Conservation (phyloP, 1,140 invertebrate genomes). For the Pseudobourletiella spinata region DNA sequence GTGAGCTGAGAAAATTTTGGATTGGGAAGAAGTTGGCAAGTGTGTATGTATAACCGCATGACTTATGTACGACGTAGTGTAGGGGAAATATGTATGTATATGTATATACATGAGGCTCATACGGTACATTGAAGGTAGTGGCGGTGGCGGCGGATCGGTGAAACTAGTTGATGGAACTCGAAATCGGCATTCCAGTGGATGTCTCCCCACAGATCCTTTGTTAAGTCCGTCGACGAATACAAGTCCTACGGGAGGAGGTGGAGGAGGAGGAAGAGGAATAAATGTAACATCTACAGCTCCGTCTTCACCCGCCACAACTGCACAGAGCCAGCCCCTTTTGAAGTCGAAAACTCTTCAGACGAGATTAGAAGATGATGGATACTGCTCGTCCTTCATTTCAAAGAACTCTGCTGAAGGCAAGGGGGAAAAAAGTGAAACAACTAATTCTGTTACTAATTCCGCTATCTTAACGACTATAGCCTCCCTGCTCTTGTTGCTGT, state of each 20-base stretch:
- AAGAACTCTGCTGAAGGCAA: conserved; percentile 32
- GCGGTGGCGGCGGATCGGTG: not conserved
- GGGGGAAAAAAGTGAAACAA: too few species aligned
- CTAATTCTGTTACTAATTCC: too few species aligned
- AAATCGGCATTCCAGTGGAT: conserved; percentile 20
- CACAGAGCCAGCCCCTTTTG: not conserved
- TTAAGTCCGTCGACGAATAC: conserved; percentile 5
- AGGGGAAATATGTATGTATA: too few species aligned
- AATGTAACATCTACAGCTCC: not conserved
- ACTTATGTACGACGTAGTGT: not conserved
- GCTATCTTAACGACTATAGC: too few species aligned
- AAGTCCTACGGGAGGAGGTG: too few species aligned
- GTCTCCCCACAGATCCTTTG: conserved; percentile 23
- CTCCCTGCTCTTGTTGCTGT: too few species aligned
- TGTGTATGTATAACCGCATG: too few species aligned
- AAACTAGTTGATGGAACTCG: conserved; percentile 1
- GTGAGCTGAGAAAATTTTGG: too few species aligned
- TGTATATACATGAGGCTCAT: too few species aligned
- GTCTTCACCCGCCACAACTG: not conserved
- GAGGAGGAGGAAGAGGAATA: too few species aligned
- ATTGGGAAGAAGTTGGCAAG: too few species aligned
- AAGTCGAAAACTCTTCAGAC: conserved; percentile 13
- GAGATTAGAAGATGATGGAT: conserved; percentile 28
- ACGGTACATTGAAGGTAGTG: too few species aligned
- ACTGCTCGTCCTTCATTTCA: conserved; percentile 25